Percentiles rank a stretch among this genome's conserved stretches.
phyloP scores from a whole-genome alignment of 2,797 vertebrate species.

The Lagocephalus sceleratus region DNA sequence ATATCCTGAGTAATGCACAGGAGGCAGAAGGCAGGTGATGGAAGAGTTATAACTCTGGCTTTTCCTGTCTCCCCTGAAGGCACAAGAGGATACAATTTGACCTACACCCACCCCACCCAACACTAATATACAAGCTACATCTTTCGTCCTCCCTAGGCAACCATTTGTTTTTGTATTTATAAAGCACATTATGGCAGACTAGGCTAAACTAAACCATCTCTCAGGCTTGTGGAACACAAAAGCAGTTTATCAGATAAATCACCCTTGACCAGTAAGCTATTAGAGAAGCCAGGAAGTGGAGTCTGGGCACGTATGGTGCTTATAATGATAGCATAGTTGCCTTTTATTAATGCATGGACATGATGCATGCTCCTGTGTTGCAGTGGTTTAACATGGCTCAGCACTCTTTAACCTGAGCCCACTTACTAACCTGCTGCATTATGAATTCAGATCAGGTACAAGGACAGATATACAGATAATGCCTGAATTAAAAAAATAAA shows the following conservation, averaged over 20 bases:
- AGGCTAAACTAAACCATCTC: slow-evolving; percentile 69
- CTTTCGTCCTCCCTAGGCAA: slow-evolving; percentile 68
- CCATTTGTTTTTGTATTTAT: slow-evolving; percentile 78
- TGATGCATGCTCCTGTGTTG: slow-evolving; percentile 65
- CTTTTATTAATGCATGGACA: slow-evolving; percentile 77
- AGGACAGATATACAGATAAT: slow-evolving; percentile 58
- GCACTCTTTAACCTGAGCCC: slow-evolving; percentile 69
- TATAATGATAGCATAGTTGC: slow-evolving; percentile 69
- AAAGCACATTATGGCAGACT: slow-evolving; percentile 69
- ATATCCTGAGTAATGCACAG: slow-evolving; percentile 87
- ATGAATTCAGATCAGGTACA: slow-evolving; percentile 72
- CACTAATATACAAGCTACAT: slow-evolving; percentile 69
- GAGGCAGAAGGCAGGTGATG: slow-evolving; percentile 68
- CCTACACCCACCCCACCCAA: slow-evolving; percentile 64
- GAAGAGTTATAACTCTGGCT: slow-evolving; percentile 73
- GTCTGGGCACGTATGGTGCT: slow-evolving; percentile 70
- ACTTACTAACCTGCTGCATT: slow-evolving; percentile 61
- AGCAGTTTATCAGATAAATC: slow-evolving; percentile 79
- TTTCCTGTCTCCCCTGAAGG: slow-evolving; percentile 56
- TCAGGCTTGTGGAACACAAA: slow-evolving; percentile 71
- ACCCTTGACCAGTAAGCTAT: slow-evolving; percentile 78
- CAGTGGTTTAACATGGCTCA: slow-evolving; percentile 72
- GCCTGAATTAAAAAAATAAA: slow-evolving; percentile 29
- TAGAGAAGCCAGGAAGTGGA: slow-evolving; percentile 69
- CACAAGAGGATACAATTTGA: slow-evolving; percentile 69